Base-by-base conservation (phyloP, 2,113 vertebrate species). In the Fulica atra region DNA sequence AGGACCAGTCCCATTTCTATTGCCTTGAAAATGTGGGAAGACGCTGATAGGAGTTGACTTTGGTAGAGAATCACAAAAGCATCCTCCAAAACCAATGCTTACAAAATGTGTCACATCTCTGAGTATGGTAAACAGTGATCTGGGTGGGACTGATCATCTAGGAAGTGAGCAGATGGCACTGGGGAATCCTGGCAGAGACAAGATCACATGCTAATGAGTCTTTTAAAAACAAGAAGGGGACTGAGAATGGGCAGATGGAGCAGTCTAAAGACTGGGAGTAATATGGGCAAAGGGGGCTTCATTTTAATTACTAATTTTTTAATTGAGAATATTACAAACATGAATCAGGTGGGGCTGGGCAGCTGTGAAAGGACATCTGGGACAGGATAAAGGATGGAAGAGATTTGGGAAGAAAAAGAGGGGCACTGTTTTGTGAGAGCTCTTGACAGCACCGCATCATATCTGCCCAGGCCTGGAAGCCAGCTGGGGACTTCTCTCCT, bases 271-370 rank as follows among this genome's bases (percentile, higher is more conserved):
- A 20, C 77, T 95, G 51, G 25, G 60, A 94, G 71, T 81, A 90
- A 91, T 71, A 88, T 51, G 77, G 65, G 44, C 26, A 97, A 95
- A 91, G 31, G 35, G 26, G 29, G 38, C 86, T 97, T 92, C 54
- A 96, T 97, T 96, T 96, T 94, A 95, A 95, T 97, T 86, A 93
- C 86, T 95, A 53, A 71, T 95, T 92, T 96, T 93, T 95, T 95
- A 91, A 93, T 91, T 93, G 48, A 81, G 48, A 64, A 69, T 92
- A 93, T 91, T 93, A 64, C 16, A 84, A 91, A 71, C 65, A 84
- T 46, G 80, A 92, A 94, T 93, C 65, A 92, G 91, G 91, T 95
- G 92, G 92, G 57, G 91, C 35, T 40, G 51, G 69, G 60, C 72
- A 93, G 94, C 86, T 95, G 91, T 81, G 86, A 88, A 94, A 86